Base-by-base conservation (phyloP, 2,797 vertebrate genomes). In the Neosilurus hyrtlii region DNA sequence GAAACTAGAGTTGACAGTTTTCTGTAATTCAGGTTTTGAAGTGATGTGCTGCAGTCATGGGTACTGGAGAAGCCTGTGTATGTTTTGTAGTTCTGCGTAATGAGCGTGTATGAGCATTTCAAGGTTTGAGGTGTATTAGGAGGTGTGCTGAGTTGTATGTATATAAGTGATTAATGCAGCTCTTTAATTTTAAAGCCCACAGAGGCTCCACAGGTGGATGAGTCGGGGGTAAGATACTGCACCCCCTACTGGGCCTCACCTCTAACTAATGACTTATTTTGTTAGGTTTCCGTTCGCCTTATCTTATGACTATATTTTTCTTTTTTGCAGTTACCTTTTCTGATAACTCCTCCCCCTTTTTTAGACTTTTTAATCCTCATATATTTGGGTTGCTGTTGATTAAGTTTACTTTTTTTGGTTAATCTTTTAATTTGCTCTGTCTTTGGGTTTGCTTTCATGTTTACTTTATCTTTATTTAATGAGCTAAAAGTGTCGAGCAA, bases 131-230 rank as follows among this genome's bases (percentile, higher is more conserved):
- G 9, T 70, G 67, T 70, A 43, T 79, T 75, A 35, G 16, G 67
- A 68, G 35, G 5, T 75, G 63, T 75, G 73, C 35, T 54, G 52
- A 59, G 49, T 76, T 61, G 35, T 73, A 62, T 63, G 70, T 43
- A 56, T 43, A 79, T 52, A 54, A 92, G 90, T 91, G 90, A 94
- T 97, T 96, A 97, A 97, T 92, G 84, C 93, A 93, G 95, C 95
- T 96, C 94, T 96, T 96, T 95, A 96, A 97, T 98, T 97, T 98
- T 96, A 96, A 99, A 99, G 97, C 97, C 97, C 95, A 98, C 97
- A 95, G 97, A 98, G 96, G 96, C 95, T 96, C 96, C 97, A 94
- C 95, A 96, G 96, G 95, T 97, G 94, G 97, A 97, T 96, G 96
- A 97, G 92, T 89, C 94, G 93, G 97, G 97, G 98, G 98, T 99